phyloP scores from a whole-genome alignment of 2,797 vertebrate genomes.

The Centropyge bicolor region DNA sequence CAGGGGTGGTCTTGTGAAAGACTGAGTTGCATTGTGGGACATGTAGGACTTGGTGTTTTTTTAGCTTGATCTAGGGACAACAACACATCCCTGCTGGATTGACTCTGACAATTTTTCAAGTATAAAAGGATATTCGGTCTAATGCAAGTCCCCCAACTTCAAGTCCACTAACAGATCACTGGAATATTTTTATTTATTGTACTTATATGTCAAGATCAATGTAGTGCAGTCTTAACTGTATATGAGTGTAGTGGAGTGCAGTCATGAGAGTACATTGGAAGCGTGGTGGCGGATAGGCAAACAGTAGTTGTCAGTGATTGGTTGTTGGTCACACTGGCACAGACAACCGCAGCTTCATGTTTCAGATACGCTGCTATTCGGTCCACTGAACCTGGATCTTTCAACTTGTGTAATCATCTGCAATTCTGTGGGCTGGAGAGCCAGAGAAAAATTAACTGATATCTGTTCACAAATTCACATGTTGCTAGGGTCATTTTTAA shows the following conservation, averaged over 20 bases:
- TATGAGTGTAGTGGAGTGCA: constrained; percentile 16
- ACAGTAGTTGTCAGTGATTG: constrained; percentile 34
- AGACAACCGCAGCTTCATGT: constrained; percentile 47
- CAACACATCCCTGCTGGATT: not conserved
- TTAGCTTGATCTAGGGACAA: not conserved
- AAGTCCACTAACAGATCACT: constrained; percentile 13
- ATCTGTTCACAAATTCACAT: constrained; percentile 39
- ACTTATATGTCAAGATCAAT: constrained; percentile 4
- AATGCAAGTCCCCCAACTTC: not conserved
- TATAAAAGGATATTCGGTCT: not conserved
- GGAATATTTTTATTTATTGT: not conserved
- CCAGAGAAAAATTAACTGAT: constrained; percentile 47
- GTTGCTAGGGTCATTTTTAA: constrained; percentile 32
- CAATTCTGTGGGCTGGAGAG: constrained; percentile 38
- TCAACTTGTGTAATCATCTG: constrained; percentile 63
- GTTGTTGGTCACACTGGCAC: constrained; percentile 24
- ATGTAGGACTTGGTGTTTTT: not conserved
- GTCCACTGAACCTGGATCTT: constrained; percentile 57
- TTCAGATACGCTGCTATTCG: constrained; percentile 41
- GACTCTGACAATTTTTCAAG: not conserved
- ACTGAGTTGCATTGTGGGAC: not conserved
- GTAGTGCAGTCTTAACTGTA: constrained; percentile 22
- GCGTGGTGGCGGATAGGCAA: not conserved
- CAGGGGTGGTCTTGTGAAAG: constrained; percentile 3
- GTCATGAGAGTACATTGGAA: not conserved